A percentile compares a stretch with the other conserved stretches of the same genome.
Evolutionary conservation across 2,888 invertebrate genomes (phyloP).

Genomic region (Chloromyia formosa): DNA sequence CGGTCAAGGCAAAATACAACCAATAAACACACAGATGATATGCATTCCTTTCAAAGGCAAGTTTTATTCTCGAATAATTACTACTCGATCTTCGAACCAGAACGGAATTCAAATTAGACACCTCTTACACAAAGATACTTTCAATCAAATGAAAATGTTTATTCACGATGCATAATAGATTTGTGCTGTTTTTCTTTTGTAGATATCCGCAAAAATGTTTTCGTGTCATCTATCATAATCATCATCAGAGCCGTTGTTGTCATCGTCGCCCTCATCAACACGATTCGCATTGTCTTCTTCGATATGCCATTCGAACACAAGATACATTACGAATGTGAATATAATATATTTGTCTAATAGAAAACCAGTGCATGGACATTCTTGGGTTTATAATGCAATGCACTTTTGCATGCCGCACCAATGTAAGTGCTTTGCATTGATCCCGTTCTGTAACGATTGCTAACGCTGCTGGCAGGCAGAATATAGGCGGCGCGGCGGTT

Average conservation of each 20-base stretch:
- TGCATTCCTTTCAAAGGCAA: no score
- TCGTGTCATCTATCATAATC: constrained; percentile 26
- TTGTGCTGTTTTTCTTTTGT: constrained; percentile 26
- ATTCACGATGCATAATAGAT: constrained; percentile 20
- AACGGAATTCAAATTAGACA: constrained; percentile 12
- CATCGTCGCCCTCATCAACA: background rate
- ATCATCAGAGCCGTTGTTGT: background rate
- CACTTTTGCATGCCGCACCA: background rate
- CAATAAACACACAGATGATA: no score
- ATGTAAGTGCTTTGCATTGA: no score
- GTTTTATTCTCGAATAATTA: background rate
- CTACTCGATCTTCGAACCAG: background rate
- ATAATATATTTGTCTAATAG: background rate
- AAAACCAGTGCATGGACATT: background rate
- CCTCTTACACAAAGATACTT: constrained; percentile 10
- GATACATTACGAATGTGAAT: background rate
- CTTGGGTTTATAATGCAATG: background rate
- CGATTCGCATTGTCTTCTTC: no score
- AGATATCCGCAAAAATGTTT: constrained; percentile 19
- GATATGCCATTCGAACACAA: background rate
- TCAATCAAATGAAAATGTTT: background rate
- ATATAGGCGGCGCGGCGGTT: constrained; percentile 10
- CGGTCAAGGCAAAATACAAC: no score
- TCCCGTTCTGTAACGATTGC: no score
- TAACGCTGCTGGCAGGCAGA: no score